Evolutionary conservation across 2,113 vertebrate species (phyloP).

Genomic region (Platysteira castanea): DNA sequence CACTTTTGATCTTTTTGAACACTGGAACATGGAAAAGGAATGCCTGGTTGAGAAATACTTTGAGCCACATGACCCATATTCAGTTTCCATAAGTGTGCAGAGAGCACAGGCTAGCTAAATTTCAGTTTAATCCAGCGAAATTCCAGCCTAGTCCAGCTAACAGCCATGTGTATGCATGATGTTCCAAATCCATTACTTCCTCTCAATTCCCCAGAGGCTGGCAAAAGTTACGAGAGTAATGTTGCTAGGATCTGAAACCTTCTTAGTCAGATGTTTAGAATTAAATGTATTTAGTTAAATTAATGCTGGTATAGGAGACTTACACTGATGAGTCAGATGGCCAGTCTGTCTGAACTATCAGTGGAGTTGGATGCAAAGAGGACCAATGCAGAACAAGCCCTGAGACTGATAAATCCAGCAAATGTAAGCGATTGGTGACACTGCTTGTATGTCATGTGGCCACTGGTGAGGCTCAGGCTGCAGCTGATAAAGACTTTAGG

Average conservation of each 20-base stretch:
- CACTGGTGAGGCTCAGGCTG: not conserved
- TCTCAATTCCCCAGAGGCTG: not conserved
- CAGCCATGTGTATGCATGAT: not conserved
- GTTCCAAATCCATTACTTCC: not conserved
- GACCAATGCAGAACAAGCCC: not conserved
- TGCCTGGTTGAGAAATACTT: not conserved
- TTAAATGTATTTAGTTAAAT: not conserved
- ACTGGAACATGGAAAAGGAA: not conserved
- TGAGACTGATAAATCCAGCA: not conserved
- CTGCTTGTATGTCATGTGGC: accelerated
- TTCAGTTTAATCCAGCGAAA: not conserved
- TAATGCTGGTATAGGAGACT: not conserved
- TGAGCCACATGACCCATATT: not conserved
- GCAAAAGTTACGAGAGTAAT: not conserved
- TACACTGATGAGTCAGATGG: not conserved
- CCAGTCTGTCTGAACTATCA: not conserved
- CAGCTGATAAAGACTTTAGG: not conserved
- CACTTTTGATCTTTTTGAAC: not conserved
- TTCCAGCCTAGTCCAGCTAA: not conserved
- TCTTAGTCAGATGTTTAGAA: not conserved
- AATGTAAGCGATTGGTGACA: not conserved
- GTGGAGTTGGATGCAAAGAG: not conserved
- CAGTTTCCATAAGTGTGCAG: not conserved
- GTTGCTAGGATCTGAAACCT: not conserved
- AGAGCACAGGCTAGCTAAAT: not conserved